Conservation (phyloP, 2,113 vertebrate species). For the Ornithorhynchus anatinus region DNA sequence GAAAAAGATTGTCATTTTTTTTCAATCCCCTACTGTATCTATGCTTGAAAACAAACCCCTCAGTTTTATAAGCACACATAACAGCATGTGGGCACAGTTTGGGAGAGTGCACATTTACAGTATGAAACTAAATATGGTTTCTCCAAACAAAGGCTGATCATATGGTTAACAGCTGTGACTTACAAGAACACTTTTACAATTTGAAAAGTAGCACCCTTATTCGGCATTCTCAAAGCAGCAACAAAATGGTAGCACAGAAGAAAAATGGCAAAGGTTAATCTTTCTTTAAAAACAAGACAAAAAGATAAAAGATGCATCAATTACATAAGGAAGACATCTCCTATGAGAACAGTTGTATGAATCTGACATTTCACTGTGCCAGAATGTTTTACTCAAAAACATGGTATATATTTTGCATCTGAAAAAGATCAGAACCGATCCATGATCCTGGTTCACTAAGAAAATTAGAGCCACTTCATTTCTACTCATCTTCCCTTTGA, state of each 20-base stretch:
- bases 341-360: too few relatives aligned
- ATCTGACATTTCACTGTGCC: too few relatives aligned
- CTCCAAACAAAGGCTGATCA: slow-evolving; percentile 26
- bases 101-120: neutral
- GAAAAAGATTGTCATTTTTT: neutral
- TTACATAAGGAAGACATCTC: too few relatives aligned
- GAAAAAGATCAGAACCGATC: neutral
- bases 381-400: neutral
- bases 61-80: neutral
- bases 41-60: neutral
- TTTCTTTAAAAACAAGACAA: slow-evolving; percentile 35
- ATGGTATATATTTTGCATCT: neutral
- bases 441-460: neutral
- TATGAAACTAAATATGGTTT: slow-evolving; percentile 25
- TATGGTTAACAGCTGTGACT: slow-evolving; percentile 61
- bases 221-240: neutral
- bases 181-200: neutral
- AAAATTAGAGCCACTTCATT: neutral
- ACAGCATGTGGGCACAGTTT: neutral
- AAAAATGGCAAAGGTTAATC: neutral
- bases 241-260: neutral
- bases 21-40: neutral
- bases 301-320: neutral
- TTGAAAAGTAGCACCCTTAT: slow-evolving; percentile 16
- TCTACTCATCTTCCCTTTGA: accelerated